Base-by-base conservation (phyloP, 2,113 vertebrate genomes). In the Lophochroa leadbeateri region DNA sequence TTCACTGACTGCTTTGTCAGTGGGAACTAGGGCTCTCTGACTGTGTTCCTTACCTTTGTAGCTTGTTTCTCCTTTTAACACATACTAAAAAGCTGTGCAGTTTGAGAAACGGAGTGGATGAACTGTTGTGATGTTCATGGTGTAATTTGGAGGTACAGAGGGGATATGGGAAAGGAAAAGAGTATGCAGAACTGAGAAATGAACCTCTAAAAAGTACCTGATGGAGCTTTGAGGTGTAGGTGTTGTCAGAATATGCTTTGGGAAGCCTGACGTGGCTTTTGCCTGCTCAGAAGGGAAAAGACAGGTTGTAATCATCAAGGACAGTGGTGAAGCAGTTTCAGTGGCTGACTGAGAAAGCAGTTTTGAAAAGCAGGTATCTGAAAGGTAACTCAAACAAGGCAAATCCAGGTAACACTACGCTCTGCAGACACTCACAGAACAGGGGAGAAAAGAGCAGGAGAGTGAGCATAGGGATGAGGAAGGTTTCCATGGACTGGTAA, bases 401-500 rank as follows among this genome's bases (percentile, higher is more conserved):
- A 74, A 68, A 79, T 46, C 29, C 47, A 25, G 39, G 5, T 76
- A 37, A 58, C 19, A 7, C 35, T 27, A 14, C 0, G 0, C 60
- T 46, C 50, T 52, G 61, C 46, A 65, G 31, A 2, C 0, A 0
- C 46, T 75, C 1, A 0, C 46, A 28, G 68, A 71, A 5, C 46
- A n/a, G 35, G 8, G 35, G 7, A 63, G 52, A 80, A 69, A 29
- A 55, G 64, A 64, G 35, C 41, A 33, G 60, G 29, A 46, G 7
- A 58, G 3, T 4, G 49, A 31, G 15, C 49, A 9, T 2, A 52
- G 43, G 24, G 52, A 23, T 58, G 65, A 75, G 50, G 55, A 86
- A n/a, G 18, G 68, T 47, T 88, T 89, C 72, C 1, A 1, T 9
- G 14, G 18, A 3, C 35, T 84, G 74, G 65, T 79, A 80, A 57